phyloP scores from a whole-genome alignment of 2,797 vertebrate genomes.

The Takifugu ocellatus region DNA sequence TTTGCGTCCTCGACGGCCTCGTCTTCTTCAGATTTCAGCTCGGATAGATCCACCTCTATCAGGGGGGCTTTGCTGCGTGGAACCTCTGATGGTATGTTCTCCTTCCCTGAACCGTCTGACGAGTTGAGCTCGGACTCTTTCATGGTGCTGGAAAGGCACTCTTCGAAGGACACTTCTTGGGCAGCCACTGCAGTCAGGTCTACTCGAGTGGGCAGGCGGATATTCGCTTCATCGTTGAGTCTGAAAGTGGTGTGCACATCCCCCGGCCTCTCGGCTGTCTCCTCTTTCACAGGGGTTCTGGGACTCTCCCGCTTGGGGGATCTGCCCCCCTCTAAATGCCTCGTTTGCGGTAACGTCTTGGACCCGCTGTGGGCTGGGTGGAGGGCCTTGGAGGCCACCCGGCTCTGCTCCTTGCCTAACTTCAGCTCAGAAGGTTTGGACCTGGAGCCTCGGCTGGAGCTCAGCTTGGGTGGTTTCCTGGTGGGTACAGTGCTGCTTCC shows the following conservation, averaged over 20 bases:
- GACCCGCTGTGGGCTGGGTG: constrained; percentile 78
- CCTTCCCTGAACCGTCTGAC: constrained; percentile 70
- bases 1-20: constrained; percentile 55
- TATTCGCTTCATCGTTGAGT: constrained; percentile 83
- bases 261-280: constrained; percentile 65
- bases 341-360: constrained; percentile 74
- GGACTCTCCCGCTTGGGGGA: constrained; percentile 69
- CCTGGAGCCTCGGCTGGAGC: constrained; percentile 78
- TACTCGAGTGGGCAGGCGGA: constrained; percentile 73
- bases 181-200: constrained; percentile 47
- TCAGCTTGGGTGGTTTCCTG: constrained; percentile 84
- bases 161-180: constrained; percentile 65
- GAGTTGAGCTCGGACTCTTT: constrained; percentile 67
- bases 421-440: constrained; percentile 86
- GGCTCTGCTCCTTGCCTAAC: constrained; percentile 80
- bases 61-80: constrained; percentile 82
- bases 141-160: constrained; percentile 56
- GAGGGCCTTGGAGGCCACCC: constrained; percentile 75
- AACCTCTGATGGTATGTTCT: constrained; percentile 69
- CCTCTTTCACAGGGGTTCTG: constrained; percentile 42
- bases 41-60: constrained; percentile 92
- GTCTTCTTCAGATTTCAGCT: constrained; percentile 81
- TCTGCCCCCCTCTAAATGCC: constrained; percentile 73
- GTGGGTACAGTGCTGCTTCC: constrained; percentile 63
- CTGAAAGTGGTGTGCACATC: constrained; percentile 71